phyloP scores from a whole-genome alignment of 2,113 vertebrate species.

The Gavialis gangeticus region DNA sequence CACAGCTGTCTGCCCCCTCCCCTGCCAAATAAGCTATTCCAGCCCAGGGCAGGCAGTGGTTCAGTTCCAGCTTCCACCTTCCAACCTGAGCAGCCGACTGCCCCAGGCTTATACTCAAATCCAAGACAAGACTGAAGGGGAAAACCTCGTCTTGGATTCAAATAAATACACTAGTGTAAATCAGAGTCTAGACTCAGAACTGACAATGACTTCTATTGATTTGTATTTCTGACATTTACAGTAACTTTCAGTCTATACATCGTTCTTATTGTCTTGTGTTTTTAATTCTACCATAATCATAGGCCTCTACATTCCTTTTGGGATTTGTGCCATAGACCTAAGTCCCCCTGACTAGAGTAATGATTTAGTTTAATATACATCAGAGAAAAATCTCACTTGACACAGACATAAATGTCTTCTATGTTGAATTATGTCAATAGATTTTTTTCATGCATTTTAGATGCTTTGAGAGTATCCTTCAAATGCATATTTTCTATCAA shows the following conservation, averaged over 20 bases:
- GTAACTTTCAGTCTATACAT: not conserved
- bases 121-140: too few species aligned
- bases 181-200: conserved; percentile 40
- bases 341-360: not conserved
- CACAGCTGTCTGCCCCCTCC: too few species aligned
- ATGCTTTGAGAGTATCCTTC: not conserved
- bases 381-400: not conserved
- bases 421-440: not conserved
- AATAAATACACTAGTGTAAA: conserved; percentile 27
- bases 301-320: too few species aligned
- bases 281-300: not conserved
- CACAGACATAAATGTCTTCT: not conserved
- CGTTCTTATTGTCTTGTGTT: conserved; percentile 12
- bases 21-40: too few species aligned
- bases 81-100: too few species aligned
- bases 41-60: too few species aligned
- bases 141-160: not conserved
- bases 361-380: not conserved
- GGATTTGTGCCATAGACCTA: not conserved
- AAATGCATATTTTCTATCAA: not conserved
- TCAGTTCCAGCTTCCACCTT: too few species aligned
- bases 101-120: too few species aligned
- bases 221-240: conserved; percentile 47
- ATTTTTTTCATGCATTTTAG: not conserved
- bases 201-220: conserved; percentile 25